Evolutionary conservation across 1,140 invertebrate genomes (phyloP), one percentile per base, ranked within the genome.

Genomic region (Magallana gigas): DNA sequence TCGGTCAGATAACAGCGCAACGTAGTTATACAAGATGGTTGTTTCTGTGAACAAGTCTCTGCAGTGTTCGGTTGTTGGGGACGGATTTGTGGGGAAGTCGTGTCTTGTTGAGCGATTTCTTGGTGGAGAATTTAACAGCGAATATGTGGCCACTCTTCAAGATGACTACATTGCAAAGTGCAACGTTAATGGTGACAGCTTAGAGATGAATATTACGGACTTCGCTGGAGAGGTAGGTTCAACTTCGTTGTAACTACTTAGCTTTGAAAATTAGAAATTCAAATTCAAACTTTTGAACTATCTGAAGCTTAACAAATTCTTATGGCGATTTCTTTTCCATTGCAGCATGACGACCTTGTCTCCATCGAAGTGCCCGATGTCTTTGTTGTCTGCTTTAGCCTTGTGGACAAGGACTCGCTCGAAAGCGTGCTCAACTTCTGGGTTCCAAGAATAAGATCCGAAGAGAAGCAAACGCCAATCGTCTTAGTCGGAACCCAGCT

Each of bases 301-400:
- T 48, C 36, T 48, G 36, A 0, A 12, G 29, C 68, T 29, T 0
- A 14, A 48, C 57, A 18, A 48, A 14, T 29, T 2, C 64, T 64
- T 16, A 84, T 6, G 8, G 23, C 64, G 62, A n/a, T 11, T 64
- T 36, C 64, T 60, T 84, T 14, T 83, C 16, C 89, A 4, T 76
- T 76, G 9, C 23, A 86, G 84, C 92, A 93, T 91, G 98, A 98
- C 95, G 98, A 98, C 95, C 91, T 98, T 64, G 95, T 99, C 12
- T 98, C 97, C 57, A 99, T 99, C 95, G 98, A 98, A 91, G 98
- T 99, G 94, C 99, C 98, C 57, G 98, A 99, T 95, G 98, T 99
- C 83, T 99, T 99, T 95, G 97, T 99, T 88, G 98, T 99, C 68
- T 99, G 99, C 96, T 99, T 99, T 95, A 99, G 98, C 92, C 98